Evolutionary conservation across 2,888 invertebrate species (phyloP).

Genomic region (Cryptosula pallasiana): DNA sequence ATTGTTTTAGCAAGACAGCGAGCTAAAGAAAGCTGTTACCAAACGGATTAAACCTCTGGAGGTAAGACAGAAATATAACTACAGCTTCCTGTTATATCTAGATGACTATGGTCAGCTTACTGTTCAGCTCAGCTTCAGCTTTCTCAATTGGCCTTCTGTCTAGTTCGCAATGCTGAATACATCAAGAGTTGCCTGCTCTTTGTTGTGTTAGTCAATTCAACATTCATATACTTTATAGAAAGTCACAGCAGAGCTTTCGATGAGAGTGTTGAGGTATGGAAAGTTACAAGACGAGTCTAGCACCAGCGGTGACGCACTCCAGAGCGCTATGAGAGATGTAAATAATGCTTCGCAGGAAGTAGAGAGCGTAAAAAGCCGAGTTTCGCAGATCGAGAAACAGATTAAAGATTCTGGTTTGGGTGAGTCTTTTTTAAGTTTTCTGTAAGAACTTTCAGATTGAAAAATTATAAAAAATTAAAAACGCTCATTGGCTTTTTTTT

Average conservation of each 20-base stretch:
- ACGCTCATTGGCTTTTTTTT: too few species aligned
- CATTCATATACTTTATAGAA: neutral
- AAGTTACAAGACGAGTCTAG: neutral
- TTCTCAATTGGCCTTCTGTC: too few species aligned
- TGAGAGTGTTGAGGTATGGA: neutral
- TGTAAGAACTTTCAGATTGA: too few species aligned
- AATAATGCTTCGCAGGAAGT: neutral
- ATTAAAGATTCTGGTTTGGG: slow-evolving; percentile 7
- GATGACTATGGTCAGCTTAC: too few species aligned
- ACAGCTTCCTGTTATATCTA: too few species aligned
- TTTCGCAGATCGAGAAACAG: neutral
- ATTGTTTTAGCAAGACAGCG: neutral
- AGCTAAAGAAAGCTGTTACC: neutral
- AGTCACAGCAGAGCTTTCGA: neutral
- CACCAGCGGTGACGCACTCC: neutral
- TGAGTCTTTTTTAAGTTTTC: too few species aligned
- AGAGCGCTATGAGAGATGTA: neutral
- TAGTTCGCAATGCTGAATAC: too few species aligned
- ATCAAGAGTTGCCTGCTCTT: too few species aligned
- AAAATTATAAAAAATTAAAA: too few species aligned
- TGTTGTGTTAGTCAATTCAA: too few species aligned
- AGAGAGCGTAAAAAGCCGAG: neutral
- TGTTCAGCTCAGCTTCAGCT: too few species aligned
- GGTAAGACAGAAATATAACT: too few species aligned
- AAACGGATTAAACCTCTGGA: neutral